These are phyloP conservation scores for Oncorhynchus nerka DNA, from an alignment of 2,113 vertebrate species.

Conservation along the genomic window DNA sequence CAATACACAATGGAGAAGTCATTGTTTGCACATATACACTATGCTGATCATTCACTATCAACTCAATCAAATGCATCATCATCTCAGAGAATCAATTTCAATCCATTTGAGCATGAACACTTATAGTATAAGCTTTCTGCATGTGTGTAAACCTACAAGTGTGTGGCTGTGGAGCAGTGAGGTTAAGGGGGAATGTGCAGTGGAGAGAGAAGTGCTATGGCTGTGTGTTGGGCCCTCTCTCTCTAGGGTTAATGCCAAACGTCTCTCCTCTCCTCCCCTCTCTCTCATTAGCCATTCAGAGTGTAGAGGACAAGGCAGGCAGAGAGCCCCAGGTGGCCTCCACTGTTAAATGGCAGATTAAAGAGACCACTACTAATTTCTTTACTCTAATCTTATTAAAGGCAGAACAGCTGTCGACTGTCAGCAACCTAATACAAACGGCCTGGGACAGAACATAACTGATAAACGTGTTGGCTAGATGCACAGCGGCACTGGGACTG, in stretches of 20 bases:
- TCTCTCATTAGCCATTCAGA: constrained; percentile 63
- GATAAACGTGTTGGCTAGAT: neutral
- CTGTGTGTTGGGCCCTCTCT: too few relatives aligned
- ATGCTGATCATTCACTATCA: too few relatives aligned
- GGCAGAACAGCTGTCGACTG: constrained; percentile 88
- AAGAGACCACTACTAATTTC: constrained; percentile 89
- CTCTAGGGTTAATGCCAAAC: constrained; percentile 9
- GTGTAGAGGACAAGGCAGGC: constrained; percentile 66
- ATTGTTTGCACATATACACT: too few relatives aligned
- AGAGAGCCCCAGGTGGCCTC: constrained; percentile 79
- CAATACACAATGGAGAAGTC: too few relatives aligned
- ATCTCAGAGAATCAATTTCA: too few relatives aligned
- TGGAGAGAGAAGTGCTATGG: neutral
- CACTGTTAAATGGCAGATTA: constrained; percentile 88
- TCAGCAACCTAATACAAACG: constrained; percentile 73
- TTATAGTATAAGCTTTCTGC: too few relatives aligned
- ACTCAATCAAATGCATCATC: too few relatives aligned
- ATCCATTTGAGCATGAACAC: too few relatives aligned
- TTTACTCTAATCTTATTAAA: constrained; percentile 95
- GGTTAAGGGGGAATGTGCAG: too few relatives aligned
- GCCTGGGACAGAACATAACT: constrained; percentile 36
- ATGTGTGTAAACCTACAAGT: too few relatives aligned
- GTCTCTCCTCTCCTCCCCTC: constrained; percentile 16
- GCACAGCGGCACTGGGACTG: neutral
- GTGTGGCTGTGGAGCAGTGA: too few relatives aligned